Conservation (phyloP, 2,888 invertebrate species). For the Gnatocerus cornutus region DNA sequence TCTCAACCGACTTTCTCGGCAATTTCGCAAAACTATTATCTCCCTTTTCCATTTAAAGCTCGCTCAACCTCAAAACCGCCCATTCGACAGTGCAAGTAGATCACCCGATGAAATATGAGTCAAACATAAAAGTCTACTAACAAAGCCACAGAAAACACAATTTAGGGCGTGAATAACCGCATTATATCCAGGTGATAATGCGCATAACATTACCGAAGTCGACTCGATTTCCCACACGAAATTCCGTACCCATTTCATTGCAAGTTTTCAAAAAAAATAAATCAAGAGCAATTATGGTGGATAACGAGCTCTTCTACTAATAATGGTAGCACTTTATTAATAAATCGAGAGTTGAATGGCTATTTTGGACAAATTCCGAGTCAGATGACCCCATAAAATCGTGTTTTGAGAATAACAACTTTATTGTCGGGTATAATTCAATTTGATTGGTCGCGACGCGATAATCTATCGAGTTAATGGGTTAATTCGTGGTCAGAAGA, state of each 20-base stretch:
- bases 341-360: conserved; percentile 13
- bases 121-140: conserved; percentile 22
- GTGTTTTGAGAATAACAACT: conserved; percentile 30
- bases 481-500: conserved; percentile 31
- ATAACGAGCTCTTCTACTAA: conserved; percentile 2
- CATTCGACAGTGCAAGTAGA: conserved; percentile 28
- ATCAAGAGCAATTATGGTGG: conserved; percentile 19
- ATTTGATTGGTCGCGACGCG: conserved; percentile 28
- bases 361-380: conserved; percentile 15
- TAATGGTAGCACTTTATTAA: conserved; percentile 13
- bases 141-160: conserved; percentile 34
- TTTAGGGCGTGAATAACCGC: conserved; percentile 45
- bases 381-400: conserved; percentile 22
- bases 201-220: conserved; percentile 35
- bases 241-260: conserved; percentile 24
- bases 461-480: conserved; percentile 34
- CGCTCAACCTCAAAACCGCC: conserved; percentile 12
- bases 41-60: conserved; percentile 7
- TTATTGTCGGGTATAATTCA: conserved; percentile 34
- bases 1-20: not conserved
- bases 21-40: conserved; percentile 6
- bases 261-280: conserved; percentile 18
- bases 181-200: conserved; percentile 44
- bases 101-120: conserved; percentile 28
- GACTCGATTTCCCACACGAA: conserved; percentile 48